Base-by-base conservation (phyloP, 1,140 invertebrate species). In the Drosophila arawakana region DNA sequence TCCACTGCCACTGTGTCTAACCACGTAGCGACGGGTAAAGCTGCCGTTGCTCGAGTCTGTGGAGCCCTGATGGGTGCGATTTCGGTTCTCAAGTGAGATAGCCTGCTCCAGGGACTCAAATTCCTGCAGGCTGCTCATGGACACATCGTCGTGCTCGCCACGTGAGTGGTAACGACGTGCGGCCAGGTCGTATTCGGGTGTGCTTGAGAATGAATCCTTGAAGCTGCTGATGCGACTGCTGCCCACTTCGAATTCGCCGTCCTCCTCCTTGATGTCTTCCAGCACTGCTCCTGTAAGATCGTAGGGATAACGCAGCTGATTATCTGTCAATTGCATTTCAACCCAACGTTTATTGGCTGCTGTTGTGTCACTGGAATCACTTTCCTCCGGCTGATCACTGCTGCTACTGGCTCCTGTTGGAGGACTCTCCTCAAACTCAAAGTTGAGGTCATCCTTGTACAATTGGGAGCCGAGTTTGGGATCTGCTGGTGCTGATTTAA, bases 221-320 rank as follows among this genome's bases (percentile, higher is more conserved):
- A 97, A 94, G 92, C 96, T 96, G 21, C 96, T 96, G 61, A 97
- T 96, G 80, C 95, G 93, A 81, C 95, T 95, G 50, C 96, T 96
- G 54, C 96, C 95, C 7, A 96, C 95, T 91, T 97, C 96, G 77
- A 97, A 96, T 90, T 97, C 96, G 37, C 95, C 96, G 91, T 98
- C 97, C 91, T 97, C 96, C 93, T 98, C 97, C 93, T 97, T 97
- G 52, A 98, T 97, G 84, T 98, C 97, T 93, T 98, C 97, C 25
- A 98, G 91, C n/a, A 96, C 96, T 13, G 95, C 96, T 62, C 96
- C 93, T 80, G 97, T 96, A 73, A 97, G 96, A 52, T 95, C 95
- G 78, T 94, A 95, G 0, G 94, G 94, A 71, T 95, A 95, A 6
- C 95, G 93, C 15, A 94, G 93, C 91, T 95, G 95, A 15, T 94